Base-by-base conservation (phyloP, 2,113 vertebrate genomes). In the Plotosus lineatus region DNA sequence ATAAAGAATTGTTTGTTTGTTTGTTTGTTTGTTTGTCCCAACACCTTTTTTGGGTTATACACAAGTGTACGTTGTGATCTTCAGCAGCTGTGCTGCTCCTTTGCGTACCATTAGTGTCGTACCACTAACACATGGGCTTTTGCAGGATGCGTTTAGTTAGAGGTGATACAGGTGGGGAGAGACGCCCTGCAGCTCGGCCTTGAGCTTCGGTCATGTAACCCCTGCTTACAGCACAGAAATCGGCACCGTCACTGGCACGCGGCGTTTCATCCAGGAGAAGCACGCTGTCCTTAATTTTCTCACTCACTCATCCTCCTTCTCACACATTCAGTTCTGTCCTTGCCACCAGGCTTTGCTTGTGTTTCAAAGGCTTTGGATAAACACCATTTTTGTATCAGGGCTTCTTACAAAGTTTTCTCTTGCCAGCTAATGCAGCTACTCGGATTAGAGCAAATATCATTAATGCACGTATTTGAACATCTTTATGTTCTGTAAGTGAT, bases 41-140 rank as follows among this genome's bases (percentile, higher is more conserved):
- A 81, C 61, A 36, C 69, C 69, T 84, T 82, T 61, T 33, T 78
- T 60, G 77, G 77, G 80, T 82, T 86, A 81, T 84, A 87, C 81
- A 77, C 81, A 42, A 51, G 42, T 58, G 82, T 78, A 82, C 80
- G 73, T 85, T 82, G 55, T 60, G 38, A 38, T 74, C 31, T 38
- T 48, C 31, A 42, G 11, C 14, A n/a, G 71, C 73, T 46, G 58
- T 33, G 79, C 48, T 26, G 55, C 72, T 84, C 82, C 1, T 69
- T 33, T 51, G 51, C 53, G 28, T 3, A 14, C 51, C 56, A 85
- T 85, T 85, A 69, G 80, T 82, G 69, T 66, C 69, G 44, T 26
- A 69, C 75, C 72, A 50, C 55, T 56, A 71, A 60, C 76, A 78
- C 51, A 26, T 23, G n/a, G 68, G 46, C 63, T 51, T 84, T 86